phyloP scores from a whole-genome alignment of 1,140 invertebrate species.

The Radopholus similis region DNA sequence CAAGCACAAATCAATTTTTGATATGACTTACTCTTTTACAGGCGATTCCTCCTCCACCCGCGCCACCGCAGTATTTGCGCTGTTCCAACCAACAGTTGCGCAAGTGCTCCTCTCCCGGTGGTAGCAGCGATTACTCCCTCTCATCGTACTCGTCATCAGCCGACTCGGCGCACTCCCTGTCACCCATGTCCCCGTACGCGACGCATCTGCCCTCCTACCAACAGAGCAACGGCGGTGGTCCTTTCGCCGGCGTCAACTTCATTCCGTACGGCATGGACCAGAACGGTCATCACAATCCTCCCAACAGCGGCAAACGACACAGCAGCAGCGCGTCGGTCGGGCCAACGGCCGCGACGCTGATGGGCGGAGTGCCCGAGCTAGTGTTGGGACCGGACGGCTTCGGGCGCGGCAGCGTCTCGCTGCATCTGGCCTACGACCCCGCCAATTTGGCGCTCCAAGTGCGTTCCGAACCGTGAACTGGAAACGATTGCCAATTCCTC shows the following conservation, averaged over 20 bases:
- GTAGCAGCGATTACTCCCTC: slow-evolving; percentile 22
- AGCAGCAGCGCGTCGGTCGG: not conserved
- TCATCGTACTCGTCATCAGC: slow-evolving; percentile 11
- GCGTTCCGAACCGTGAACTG: not conserved
- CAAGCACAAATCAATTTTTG: too few relatives aligned
- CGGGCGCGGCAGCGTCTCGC: slow-evolving; percentile 31
- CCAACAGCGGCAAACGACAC: not conserved
- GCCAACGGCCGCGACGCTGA: not conserved
- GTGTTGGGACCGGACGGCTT: not conserved
- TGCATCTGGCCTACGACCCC: slow-evolving; percentile 28
- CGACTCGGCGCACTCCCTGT: slow-evolving; percentile 12
- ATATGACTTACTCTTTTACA: slow-evolving; percentile 15
- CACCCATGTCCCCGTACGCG: slow-evolving; percentile 14
- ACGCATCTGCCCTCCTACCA: not conserved
- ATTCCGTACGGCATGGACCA: slow-evolving; percentile 7
- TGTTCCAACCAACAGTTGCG: slow-evolving; percentile 19
- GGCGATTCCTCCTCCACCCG: slow-evolving; percentile 12
- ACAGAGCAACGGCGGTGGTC: not conserved
- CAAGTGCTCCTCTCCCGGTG: slow-evolving; percentile 15
- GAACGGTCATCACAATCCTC: not conserved
- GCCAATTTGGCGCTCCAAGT: slow-evolving; percentile 33
- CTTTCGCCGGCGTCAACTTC: slow-evolving; percentile 7
- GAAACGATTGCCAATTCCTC: slow-evolving; percentile 7
- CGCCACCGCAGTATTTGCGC: slow-evolving; percentile 13
- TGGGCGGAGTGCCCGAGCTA: slow-evolving; percentile 6